Base-by-base conservation (phyloP, 2,888 invertebrate genomes). In the Tenthredo notha region DNA sequence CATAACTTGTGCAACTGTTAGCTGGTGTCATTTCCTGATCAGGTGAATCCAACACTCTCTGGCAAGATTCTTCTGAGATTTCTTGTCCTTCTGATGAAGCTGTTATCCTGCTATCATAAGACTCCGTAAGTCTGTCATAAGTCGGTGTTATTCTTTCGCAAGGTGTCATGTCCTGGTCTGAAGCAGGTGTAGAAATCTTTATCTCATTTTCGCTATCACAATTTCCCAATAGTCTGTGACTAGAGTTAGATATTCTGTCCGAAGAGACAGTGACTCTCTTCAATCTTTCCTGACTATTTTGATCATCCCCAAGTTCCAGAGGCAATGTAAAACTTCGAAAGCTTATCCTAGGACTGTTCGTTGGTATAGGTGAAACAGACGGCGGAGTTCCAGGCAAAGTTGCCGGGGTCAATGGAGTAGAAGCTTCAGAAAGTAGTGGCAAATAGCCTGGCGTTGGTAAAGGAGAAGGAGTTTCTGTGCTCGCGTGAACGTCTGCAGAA, bases 401-500 rank as follows among this genome's bases (percentile, higher is more conserved):
- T 5, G 90, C 90, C 1, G 92, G 92, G 0, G 92, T 93, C 65
- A 93, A 84, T 2, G 93, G 93, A 2, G 93, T 93, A 10, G 93
- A 92, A 9, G 92, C 92, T 87, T 93, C 93, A 15, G 93, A 92
- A 43, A 93, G 86, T 33, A 93, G 86, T 2, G 93, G 92, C 82
- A 93, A 87, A 74, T 93, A 93, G 3, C 93, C 93, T 1, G 93
- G 93, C 0, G 93, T 93, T 65, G 91, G 91, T 85, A 93, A 85
- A 1, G 93, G 92, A 37, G 93, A 93, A 0, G 93, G 93, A 1
- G 91, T 92, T 50, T 93, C 93, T 90, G 92, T 91, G 58, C 91
- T 92, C 3, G 50, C 83, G 88, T 94, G 94, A 29, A 94, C 90
- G 85, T 94, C 94, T 9, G 94, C 94, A 12, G 93, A 92, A 18